Evolutionary conservation across 2,113 vertebrate genomes (phyloP).

Genomic region (Callipepla squamata): DNA sequence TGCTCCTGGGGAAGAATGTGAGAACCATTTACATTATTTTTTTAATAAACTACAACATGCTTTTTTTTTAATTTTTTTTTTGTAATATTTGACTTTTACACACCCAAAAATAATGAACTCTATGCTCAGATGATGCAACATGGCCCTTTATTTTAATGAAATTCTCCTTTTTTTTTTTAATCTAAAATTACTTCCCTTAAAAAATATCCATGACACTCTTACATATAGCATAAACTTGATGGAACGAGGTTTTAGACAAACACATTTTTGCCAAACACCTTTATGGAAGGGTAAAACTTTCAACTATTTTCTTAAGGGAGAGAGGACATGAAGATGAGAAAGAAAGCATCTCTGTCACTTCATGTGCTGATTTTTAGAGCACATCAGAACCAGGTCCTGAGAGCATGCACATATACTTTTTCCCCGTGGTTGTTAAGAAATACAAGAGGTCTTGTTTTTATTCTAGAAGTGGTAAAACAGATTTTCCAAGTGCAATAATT

Average conservation of each 20-base stretch:
- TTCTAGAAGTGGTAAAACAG: neutral
- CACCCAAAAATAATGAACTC: neutral
- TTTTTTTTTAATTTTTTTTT: neutral
- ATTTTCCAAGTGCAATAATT: neutral
- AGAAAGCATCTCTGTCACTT: neutral
- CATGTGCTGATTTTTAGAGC: rapidly evolving
- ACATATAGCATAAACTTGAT: neutral
- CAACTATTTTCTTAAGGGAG: neutral
- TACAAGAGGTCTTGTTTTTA: neutral
- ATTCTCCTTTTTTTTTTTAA: neutral
- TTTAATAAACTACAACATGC: neutral
- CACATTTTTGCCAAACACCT: neutral
- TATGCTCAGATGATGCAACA: rapidly evolving
- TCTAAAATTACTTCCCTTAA: neutral
- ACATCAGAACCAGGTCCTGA: neutral
- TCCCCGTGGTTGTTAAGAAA: neutral
- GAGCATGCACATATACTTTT: neutral
- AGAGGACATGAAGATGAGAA: neutral
- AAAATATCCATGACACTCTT: neutral
- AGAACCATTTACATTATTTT: neutral
- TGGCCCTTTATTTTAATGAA: neutral
- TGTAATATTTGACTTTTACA: neutral
- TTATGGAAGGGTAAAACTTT: neutral
- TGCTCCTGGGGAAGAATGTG: neutral
- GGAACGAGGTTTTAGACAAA: neutral